These are phyloP conservation scores for Frankliniella intonsa DNA, from an alignment of 2,888 invertebrate species.

Conservation along the genomic window DNA sequence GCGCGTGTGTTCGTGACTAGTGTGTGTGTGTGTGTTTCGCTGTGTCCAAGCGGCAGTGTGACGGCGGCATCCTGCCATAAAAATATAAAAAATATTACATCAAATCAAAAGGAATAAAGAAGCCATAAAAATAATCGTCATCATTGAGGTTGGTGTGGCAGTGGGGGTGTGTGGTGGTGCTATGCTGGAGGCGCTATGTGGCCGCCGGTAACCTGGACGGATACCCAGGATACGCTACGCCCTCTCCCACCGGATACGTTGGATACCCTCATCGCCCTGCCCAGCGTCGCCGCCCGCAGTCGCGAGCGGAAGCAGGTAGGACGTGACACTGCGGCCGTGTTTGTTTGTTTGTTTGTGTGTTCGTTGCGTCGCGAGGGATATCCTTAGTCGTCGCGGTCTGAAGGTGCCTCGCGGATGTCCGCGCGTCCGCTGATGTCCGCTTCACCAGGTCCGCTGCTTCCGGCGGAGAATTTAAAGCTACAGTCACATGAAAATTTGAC, in stretches of 20 bases:
- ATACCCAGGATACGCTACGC: not conserved
- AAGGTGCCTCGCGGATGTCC: too few relatives aligned
- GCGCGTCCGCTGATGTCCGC: too few relatives aligned
- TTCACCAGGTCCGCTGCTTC: too few relatives aligned
- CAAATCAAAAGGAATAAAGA: too few relatives aligned
- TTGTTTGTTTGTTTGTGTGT: too few relatives aligned
- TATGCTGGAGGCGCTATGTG: constrained; percentile 19
- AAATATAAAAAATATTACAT: too few relatives aligned
- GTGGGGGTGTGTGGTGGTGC: not conserved
- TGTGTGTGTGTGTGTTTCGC: not conserved
- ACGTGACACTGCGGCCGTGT: not conserved
- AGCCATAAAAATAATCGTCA: not conserved
- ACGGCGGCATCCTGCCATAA: not conserved
- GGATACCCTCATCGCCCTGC: not conserved
- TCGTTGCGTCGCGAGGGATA: too few relatives aligned
- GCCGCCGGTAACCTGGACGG: not conserved
- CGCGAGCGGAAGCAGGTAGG: not conserved
- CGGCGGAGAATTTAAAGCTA: too few relatives aligned
- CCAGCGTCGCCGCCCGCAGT: not conserved
- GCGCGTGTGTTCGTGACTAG: not conserved
- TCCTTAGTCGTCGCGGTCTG: too few relatives aligned
- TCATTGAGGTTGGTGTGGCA: not conserved
- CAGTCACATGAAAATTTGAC: too few relatives aligned
- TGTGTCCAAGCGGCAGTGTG: not conserved
- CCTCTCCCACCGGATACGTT: constrained; percentile 1